These are phyloP conservation scores for Simalia tracyae DNA, from an alignment of 2,797 vertebrate species.

Conservation along the genomic window DNA sequence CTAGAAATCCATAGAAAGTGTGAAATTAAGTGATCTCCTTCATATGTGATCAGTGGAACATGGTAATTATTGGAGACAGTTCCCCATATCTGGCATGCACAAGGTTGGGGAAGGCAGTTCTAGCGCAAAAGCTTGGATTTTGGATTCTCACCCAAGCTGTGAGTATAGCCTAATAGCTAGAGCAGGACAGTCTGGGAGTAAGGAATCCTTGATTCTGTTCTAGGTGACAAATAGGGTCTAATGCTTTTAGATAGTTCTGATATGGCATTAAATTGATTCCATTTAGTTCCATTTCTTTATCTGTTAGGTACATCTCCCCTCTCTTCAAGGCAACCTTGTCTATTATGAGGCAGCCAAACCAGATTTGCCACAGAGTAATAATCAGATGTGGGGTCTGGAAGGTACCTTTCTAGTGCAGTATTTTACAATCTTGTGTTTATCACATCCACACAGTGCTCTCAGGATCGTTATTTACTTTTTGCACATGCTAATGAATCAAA, in stretches of 20 bases:
- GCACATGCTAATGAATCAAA: not conserved
- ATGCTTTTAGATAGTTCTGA: not conserved
- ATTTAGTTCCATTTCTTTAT: not conserved
- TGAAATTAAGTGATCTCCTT: not conserved
- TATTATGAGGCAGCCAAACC: not conserved
- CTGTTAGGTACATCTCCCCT: not conserved
- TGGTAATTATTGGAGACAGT: not conserved
- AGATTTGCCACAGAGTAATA: not conserved
- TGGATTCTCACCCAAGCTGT: not conserved
- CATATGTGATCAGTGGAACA: not conserved
- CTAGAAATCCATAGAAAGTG: not conserved
- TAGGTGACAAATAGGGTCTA: not conserved
- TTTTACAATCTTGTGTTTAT: not conserved
- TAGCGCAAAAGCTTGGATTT: not conserved
- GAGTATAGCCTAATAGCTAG: not conserved
- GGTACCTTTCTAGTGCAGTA: not conserved
- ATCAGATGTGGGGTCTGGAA: not conserved
- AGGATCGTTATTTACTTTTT: not conserved
- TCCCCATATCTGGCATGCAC: not conserved
- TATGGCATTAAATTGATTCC: not conserved
- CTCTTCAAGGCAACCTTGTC: not conserved
- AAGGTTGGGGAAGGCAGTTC: not conserved
- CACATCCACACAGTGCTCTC: not conserved
- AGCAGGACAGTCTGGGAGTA: not conserved
- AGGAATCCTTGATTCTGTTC: not conserved